A percentile compares a stretch with the other conserved stretches of the same genome.
These are phyloP conservation scores for Lasioglossum marginatum DNA, from an alignment of 2,888 invertebrate genomes.

Conservation along the genomic window DNA sequence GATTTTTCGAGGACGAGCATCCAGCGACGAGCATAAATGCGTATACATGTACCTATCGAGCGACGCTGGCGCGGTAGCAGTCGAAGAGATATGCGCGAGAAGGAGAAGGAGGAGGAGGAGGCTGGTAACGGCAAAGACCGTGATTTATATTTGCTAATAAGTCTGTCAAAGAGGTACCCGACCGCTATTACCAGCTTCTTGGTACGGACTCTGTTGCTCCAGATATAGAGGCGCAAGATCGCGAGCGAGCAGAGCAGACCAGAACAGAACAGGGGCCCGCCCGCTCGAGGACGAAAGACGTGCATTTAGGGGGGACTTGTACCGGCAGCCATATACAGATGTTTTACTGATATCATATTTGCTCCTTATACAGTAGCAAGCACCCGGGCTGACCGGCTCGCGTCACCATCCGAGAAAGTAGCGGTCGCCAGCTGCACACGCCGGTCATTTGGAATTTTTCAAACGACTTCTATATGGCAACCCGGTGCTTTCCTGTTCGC, in stretches of 20 bases:
- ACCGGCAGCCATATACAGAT: conserved; percentile 64
- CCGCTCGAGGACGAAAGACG: conserved; percentile 46
- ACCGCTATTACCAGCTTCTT: conserved; percentile 58
- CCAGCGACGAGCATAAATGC: neutral
- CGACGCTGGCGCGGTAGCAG: conserved; percentile 2
- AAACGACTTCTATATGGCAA: conserved; percentile 53
- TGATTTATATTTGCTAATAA: conserved; percentile 72
- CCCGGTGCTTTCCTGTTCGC: conserved; percentile 26
- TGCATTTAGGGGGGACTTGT: conserved; percentile 46
- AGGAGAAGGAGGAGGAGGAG: neutral
- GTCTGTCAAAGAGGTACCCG: conserved; percentile 65
- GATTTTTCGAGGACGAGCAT: conserved; percentile 25
- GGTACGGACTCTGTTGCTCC: conserved; percentile 56
- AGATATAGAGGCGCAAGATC: conserved; percentile 59
- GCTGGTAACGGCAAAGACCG: conserved; percentile 53
- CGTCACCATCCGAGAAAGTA: conserved; percentile 61
- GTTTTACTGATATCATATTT: conserved; percentile 71
- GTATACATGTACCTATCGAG: neutral
- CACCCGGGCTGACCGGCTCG: conserved; percentile 46
- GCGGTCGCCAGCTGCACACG: conserved; percentile 54
- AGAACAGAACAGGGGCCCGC: neutral
- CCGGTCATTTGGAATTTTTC: conserved; percentile 61
- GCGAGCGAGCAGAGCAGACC: neutral
- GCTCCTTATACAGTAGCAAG: conserved; percentile 59
- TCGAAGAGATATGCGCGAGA: conserved; percentile 21